These are phyloP conservation scores for Ceraclea dissimilis DNA, from an alignment of 2,888 invertebrate genomes.

Conservation along the genomic window DNA sequence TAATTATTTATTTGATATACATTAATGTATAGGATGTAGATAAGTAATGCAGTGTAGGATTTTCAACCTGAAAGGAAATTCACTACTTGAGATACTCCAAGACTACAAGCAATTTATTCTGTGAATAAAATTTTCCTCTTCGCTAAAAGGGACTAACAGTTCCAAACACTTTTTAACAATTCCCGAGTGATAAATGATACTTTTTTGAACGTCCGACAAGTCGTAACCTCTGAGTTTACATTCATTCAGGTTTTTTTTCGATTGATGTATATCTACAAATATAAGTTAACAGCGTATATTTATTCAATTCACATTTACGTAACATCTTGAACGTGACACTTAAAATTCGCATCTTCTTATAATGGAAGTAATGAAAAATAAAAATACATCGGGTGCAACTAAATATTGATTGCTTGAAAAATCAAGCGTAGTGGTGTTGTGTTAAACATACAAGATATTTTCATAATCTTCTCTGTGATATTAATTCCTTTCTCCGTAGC, in stretches of 20 bases:
- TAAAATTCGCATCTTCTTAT: background rate
- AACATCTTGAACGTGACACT: slow-evolving; percentile 13
- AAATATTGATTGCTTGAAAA: background rate
- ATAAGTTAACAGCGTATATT: slow-evolving; percentile 24
- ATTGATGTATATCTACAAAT: slow-evolving; percentile 16
- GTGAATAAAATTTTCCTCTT: background rate
- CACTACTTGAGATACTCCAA: too few relatives aligned
- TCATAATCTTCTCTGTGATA: background rate
- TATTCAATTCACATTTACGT: slow-evolving; percentile 24
- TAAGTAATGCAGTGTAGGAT: too few relatives aligned
- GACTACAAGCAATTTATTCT: background rate
- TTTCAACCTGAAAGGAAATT: background rate
- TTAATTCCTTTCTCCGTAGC: background rate
- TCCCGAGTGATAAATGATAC: background rate
- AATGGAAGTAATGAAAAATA: background rate
- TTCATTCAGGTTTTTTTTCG: slow-evolving; percentile 3
- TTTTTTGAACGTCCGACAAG: background rate
- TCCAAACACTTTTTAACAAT: background rate
- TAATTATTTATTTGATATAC: too few relatives aligned
- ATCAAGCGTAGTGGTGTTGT: background rate
- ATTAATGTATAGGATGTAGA: too few relatives aligned
- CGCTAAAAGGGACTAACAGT: background rate
- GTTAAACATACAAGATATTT: background rate
- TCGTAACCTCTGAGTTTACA: background rate
- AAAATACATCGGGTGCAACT: background rate